Evolutionary conservation across 1,140 invertebrate species (phyloP).

Genomic region (Scylla paramamosain): DNA sequence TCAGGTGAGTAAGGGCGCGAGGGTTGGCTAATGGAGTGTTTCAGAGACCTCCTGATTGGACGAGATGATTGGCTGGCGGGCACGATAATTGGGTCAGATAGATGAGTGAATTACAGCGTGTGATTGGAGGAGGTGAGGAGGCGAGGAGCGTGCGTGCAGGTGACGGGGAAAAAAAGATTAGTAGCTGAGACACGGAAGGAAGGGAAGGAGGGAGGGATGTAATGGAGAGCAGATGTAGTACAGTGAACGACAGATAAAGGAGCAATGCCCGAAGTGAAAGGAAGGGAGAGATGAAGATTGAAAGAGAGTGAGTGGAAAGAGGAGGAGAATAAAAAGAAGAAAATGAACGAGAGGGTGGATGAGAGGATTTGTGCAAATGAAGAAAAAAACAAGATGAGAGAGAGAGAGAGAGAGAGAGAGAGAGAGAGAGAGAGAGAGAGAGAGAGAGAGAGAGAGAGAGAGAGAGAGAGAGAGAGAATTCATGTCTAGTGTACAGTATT

Average conservation of each 20-base stretch:
- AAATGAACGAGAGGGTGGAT: no score
- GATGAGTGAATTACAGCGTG: not conserved
- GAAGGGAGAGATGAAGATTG: no score
- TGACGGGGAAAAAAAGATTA: no score
- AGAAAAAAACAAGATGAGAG: not conserved
- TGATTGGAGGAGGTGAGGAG: no score
- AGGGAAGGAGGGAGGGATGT: not conserved
- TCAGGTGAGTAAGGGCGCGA: conserved; percentile 77
- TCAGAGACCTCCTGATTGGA: not conserved
- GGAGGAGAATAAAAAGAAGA: no score
- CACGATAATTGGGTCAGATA: not conserved
- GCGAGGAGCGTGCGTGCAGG: no score
- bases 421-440: conserved; percentile 9
- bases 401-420: conserved; percentile 11
- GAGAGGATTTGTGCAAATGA: not conserved
- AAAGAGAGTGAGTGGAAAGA: no score
- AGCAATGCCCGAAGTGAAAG: no score
- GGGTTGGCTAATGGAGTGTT: not conserved
- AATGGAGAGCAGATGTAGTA: not conserved
- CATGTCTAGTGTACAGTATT: no score
- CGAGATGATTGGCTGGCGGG: not conserved
- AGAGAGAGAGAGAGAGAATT: not conserved
- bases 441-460: not conserved
- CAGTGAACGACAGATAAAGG: not conserved
- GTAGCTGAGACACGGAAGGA: no score